Evolutionary conservation across 1,140 invertebrate genomes (phyloP).

Genomic region (Lordiphosa stackelbergi): DNA sequence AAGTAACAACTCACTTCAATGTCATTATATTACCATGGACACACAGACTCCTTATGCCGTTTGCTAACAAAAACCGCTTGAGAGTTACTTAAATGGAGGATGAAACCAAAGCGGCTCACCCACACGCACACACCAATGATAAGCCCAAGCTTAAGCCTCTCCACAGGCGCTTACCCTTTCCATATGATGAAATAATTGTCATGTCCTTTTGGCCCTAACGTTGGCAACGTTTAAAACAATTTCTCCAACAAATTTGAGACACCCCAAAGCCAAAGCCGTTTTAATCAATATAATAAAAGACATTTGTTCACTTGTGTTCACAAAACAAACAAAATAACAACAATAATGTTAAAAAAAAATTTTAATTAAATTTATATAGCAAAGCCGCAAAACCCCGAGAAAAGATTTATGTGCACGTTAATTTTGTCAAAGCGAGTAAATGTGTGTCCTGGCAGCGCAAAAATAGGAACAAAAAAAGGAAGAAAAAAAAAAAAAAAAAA

Average conservation of each 20-base stretch:
- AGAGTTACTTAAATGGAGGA: background rate
- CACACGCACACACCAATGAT: conserved; percentile 16
- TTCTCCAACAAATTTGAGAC: conserved; percentile 59
- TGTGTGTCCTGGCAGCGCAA: conserved; percentile 12
- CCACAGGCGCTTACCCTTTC: conserved; percentile 2
- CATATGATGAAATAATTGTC: conserved; percentile 56
- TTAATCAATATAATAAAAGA: conserved; percentile 74
- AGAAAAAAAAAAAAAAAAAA: conserved; percentile 32
- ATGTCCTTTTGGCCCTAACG: conserved; percentile 28
- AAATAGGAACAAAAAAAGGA: conserved; percentile 19
- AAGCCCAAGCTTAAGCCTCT: conserved; percentile 22
- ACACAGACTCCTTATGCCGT: no score
- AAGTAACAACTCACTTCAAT: no score
- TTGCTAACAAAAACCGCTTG: no score
- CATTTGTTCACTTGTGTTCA: conserved; percentile 48
- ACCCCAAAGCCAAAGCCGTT: conserved; percentile 65
- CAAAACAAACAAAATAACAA: conserved; percentile 24
- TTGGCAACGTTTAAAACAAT: conserved; percentile 61
- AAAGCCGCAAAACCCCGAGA: conserved; percentile 64
- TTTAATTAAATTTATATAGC: conserved; percentile 74
- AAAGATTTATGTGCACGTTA: conserved; percentile 69
- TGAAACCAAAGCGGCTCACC: conserved; percentile 29
- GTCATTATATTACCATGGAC: no score
- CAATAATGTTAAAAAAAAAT: conserved; percentile 36
- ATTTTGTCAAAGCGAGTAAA: conserved; percentile 63